Percentiles rank a stretch among this genome's conserved stretches.
Conservation (phyloP, 2,113 vertebrate genomes). For the Heterochromis multidens region DNA sequence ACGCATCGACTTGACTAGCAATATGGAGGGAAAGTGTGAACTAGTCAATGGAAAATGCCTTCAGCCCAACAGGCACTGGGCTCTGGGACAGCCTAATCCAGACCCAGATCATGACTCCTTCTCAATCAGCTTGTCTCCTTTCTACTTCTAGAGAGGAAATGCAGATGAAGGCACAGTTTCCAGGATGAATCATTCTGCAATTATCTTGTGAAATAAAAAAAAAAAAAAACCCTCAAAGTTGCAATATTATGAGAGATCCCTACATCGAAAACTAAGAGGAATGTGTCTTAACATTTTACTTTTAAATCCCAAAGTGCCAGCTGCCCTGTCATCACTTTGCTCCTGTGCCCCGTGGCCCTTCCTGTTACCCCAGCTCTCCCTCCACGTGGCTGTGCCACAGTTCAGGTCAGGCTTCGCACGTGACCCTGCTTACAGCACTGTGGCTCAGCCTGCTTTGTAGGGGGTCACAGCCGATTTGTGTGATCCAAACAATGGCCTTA, state of each 20-base stretch:
- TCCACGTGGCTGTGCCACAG: constrained; percentile 20
- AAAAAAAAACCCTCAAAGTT: neutral
- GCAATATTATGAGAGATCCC: neutral
- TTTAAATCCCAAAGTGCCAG: neutral
- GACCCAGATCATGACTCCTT: constrained; percentile 21
- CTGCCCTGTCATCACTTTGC: neutral
- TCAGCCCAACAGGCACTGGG: constrained; percentile 35
- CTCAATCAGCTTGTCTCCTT: constrained; percentile 14
- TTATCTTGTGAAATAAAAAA: neutral
- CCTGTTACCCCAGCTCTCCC: neutral
- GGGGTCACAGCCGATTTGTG: constrained; percentile 62
- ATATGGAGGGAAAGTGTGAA: neutral
- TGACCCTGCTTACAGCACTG: constrained; percentile 47
- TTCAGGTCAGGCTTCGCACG: constrained; percentile 42
- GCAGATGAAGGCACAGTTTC: constrained; percentile 9
- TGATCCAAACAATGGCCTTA: constrained; percentile 68
- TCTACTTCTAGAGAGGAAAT: neutral
- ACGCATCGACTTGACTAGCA: constrained; percentile 25
- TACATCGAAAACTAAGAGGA: neutral
- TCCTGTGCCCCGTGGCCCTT: neutral
- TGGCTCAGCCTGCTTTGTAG: constrained; percentile 54
- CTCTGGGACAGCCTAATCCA: constrained; percentile 21
- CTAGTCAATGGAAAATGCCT: constrained; percentile 49
- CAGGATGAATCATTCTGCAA: constrained; percentile 2
- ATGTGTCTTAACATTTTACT: neutral